Percentiles rank a stretch among this genome's conserved stretches.
These are phyloP conservation scores for Periplaneta americana DNA, from an alignment of 1,140 invertebrate species.

Conservation along the genomic window DNA sequence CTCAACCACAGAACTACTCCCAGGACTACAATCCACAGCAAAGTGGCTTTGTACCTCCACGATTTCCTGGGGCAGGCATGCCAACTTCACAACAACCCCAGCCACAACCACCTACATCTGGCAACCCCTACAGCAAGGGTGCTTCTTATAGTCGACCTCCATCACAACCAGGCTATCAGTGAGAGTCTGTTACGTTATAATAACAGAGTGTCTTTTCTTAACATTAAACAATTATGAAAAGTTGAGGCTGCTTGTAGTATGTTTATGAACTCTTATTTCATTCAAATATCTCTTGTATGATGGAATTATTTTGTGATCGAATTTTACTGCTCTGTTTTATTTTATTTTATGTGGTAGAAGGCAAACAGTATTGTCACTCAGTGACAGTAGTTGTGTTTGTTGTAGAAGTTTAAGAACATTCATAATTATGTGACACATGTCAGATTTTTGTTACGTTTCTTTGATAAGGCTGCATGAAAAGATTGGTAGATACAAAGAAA, in stretches of 20 bases:
- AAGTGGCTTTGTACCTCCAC: background rate
- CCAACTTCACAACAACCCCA: background rate
- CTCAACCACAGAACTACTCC: background rate
- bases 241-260: background rate
- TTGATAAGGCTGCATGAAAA: too few species aligned
- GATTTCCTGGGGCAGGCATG: background rate
- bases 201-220: too few species aligned
- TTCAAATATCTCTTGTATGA: background rate
- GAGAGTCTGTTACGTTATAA: too few species aligned
- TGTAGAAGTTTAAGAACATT: too few species aligned
- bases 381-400: background rate
- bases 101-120: background rate
- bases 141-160: constrained; percentile 1
- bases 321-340: background rate
- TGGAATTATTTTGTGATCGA: background rate
- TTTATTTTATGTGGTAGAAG: background rate
- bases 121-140: constrained; percentile 12
- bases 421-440: too few species aligned
- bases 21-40: background rate
- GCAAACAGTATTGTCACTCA: background rate
- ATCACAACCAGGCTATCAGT: constrained; percentile 6
- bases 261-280: background rate
- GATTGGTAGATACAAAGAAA: too few species aligned
- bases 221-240: background rate
- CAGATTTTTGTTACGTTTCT: too few species aligned